phyloP scores from a whole-genome alignment of 2,113 vertebrate genomes.

The human region DNA sequence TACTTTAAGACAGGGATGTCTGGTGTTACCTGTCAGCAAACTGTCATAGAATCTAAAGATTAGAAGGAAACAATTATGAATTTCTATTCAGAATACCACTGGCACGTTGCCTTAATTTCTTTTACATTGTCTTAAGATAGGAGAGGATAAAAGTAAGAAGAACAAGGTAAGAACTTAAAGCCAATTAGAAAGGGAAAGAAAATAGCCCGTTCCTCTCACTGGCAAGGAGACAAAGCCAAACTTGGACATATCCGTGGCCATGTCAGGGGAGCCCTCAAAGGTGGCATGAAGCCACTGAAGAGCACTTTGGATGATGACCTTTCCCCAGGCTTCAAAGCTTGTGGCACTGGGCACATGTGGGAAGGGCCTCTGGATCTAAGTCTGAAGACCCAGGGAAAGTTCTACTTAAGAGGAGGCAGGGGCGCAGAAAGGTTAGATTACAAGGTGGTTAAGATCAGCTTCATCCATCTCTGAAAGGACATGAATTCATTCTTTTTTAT shows the following conservation, averaged over 20 bases:
- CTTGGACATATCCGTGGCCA: background rate
- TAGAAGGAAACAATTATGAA: background rate
- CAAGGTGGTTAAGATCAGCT: background rate
- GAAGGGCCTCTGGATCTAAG: background rate
- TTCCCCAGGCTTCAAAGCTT: too few species aligned
- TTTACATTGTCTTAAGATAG: background rate
- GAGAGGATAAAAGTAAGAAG: background rate
- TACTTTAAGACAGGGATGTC: background rate
- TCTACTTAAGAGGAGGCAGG: background rate
- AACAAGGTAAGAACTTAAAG: background rate
- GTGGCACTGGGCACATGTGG: accelerated
- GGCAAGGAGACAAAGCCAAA: background rate
- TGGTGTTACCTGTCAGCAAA: conserved; percentile 12
- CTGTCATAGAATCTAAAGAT: conserved; percentile 35
- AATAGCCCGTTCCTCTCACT: background rate
- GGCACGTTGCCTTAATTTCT: background rate
- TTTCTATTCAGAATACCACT: background rate
- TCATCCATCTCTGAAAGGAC: too few species aligned
- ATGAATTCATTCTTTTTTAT: too few species aligned
- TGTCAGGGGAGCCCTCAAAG: background rate
- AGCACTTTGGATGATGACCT: background rate
- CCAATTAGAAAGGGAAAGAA: background rate
- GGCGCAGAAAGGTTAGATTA: background rate
- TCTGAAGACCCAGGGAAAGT: background rate
- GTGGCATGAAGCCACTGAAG: background rate